Conservation (phyloP, 2,888 invertebrate genomes). For the Macaria notata region DNA sequence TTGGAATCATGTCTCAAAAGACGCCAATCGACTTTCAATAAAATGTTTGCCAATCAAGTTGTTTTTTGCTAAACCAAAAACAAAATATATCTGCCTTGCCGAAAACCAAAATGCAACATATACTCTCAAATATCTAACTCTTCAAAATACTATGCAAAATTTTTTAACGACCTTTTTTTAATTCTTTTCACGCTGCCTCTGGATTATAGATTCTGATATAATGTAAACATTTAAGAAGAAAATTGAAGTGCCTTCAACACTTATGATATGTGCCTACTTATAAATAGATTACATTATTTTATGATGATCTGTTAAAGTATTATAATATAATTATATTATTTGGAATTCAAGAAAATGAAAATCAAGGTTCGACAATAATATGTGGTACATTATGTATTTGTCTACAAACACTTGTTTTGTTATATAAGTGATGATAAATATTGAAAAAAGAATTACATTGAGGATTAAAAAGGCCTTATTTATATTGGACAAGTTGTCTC, state of each 20-base stretch:
- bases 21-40: too few species aligned
- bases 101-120: slow-evolving; percentile 8
- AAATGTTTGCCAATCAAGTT: too few species aligned
- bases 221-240: slow-evolving; percentile 35
- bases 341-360: slow-evolving; percentile 11
- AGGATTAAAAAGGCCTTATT: too few species aligned
- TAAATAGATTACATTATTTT: slow-evolving; percentile 31
- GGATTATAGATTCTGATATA: slow-evolving; percentile 51
- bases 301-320: slow-evolving; percentile 15
- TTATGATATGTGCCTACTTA: slow-evolving; percentile 59
- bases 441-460: too few species aligned
- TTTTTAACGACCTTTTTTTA: slow-evolving; percentile 35
- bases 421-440: too few species aligned
- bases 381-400: too few species aligned
- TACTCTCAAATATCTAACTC: slow-evolving; percentile 5
- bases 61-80: too few species aligned
- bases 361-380: slow-evolving; percentile 22
- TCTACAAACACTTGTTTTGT: too few species aligned
- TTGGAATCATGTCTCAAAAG: too few species aligned
- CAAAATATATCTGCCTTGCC: too few species aligned
- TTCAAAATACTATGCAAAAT: slow-evolving; percentile 2
- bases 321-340: slow-evolving; percentile 15
- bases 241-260: slow-evolving; percentile 58
- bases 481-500: not conserved
- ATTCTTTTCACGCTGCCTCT: slow-evolving; percentile 65